Evolutionary conservation across 2,113 vertebrate species (phyloP), one percentile per base, ranked within the genome.

Genomic region (Neopipo cinnamomea): DNA sequence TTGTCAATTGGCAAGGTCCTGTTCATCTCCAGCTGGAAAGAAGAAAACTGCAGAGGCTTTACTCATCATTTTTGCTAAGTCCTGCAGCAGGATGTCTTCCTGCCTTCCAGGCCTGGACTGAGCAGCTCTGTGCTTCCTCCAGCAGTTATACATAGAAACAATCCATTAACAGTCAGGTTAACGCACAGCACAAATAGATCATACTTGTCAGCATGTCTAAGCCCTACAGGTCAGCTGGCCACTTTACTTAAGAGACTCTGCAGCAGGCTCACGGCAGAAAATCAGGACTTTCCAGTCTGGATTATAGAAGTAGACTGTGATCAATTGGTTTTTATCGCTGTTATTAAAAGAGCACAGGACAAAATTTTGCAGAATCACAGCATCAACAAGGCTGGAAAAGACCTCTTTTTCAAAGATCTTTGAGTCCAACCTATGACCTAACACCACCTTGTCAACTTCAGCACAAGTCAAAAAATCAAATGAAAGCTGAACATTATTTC

Each of bases 131-230:
- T 14, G 42, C 44, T 91, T 76, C 63, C 66, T 90, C 49, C 50
- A 73, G 74, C 8, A 85, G 81, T 89, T 94, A 94, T 42, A 91
- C n/a, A 89, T n/a, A 89, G 78, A 91, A 95, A 80, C 72, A 93
- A 93, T 55, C 75, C 66, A 85, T 82, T 88, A 94, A 73, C 71
- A 79, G 67, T 9, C 71, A 92, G 62, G 82, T 91, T 84, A 94
- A 94, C 7, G 3, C 35, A 33, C 4, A 10, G 67, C 52, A 79
- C 66, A 89, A 89, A 91, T 27, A 79, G 70, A 73, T 31, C 0
- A 0, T 58, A 53, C 53, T 80, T 95, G 85, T 74, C 88, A 91
- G 59, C 67, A 21, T 12, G 68, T 52, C 83, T 93, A 80, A 95
- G 75, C 72, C 88, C 65, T 49, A 42, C 83, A 72, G 85, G 88